Base-by-base conservation (phyloP, 2,113 vertebrate species). In the Phylloscopus whistleri region DNA sequence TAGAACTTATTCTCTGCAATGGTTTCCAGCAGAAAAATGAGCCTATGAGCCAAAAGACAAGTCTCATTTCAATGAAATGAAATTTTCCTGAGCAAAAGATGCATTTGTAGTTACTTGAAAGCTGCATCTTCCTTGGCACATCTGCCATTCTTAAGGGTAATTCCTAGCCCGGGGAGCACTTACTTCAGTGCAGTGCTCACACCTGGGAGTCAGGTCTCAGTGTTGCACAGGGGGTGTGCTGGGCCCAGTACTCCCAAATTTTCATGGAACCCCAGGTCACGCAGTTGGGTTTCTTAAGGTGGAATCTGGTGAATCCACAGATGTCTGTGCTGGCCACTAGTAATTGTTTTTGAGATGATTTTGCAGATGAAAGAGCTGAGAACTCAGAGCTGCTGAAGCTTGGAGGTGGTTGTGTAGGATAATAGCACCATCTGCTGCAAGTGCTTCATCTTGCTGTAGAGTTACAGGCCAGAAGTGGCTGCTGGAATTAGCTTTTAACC, bases 391-490 rank as follows among this genome's bases (percentile, higher is more conserved):
- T 4, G 6, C 35, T 27, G 30, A 46, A 55, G 46, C 33, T 37
- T 4, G 24, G 56, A 48, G 39, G 30, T 27, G 20, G 8, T 35
- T 49, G 16, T 17, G 6, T 58, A 15, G 73, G 95, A 93, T 88
- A 85, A 93, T 2, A 97, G 97, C 97, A 37, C 97, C 97, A 97
- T 80, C 97, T 98, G 15, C 91, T 78, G 97, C 81, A 68, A 56
- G 51, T 19, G 10, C 22, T 12, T 21, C 0, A 2, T 16, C 44
- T 56, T 31, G 30, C 8, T 3, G 0, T 11, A 9, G 35, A 17
- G 13, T 39, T 33, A 26, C 26, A 20, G 10, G 8, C 19, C 7
- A 3, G 8, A 58, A 43, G 70, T 12, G 44, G 30, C 35, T 37
- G 30, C 48, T 49, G 7, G 26, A 35, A 21, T 64, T 24, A 37